Conservation (phyloP, 2,113 vertebrate species). For the Panthera tigris region DNA sequence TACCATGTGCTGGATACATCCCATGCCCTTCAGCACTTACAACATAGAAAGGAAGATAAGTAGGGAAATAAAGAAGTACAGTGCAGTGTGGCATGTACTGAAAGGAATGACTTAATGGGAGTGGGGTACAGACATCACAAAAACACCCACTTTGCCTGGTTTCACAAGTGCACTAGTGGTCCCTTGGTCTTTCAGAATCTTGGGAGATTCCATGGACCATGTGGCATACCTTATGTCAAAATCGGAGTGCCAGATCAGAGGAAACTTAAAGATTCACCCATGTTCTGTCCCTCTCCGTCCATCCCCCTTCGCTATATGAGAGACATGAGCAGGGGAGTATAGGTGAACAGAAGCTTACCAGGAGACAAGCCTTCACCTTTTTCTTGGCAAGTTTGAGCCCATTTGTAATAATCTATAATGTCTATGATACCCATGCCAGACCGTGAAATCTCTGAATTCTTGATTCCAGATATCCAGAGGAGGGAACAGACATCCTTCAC, state of each 20-base stretch:
- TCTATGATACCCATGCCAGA: background rate
- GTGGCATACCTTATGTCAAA: background rate
- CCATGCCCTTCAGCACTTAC: background rate
- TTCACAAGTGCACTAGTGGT: background rate
- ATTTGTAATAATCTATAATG: background rate
- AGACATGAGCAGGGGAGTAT: no score
- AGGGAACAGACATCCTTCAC: background rate
- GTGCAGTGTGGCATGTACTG: accelerated
- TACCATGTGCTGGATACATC: background rate
- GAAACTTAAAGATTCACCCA: background rate
- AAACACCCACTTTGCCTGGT: background rate
- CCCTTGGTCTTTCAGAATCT: background rate
- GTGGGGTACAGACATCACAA: background rate
- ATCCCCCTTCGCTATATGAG: background rate
- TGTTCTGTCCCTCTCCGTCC: background rate
- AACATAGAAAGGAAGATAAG: background rate
- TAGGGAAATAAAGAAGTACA: background rate
- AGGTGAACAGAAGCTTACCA: background rate
- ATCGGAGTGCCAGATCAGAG: background rate
- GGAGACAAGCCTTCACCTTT: background rate
- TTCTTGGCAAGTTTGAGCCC: background rate
- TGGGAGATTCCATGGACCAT: background rate
- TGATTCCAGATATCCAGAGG: background rate
- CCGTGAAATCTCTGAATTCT: background rate
- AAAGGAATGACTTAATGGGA: background rate